These are phyloP conservation scores for Frieseomelitta varia DNA, from an alignment of 1,140 invertebrate species.

Conservation along the genomic window DNA sequence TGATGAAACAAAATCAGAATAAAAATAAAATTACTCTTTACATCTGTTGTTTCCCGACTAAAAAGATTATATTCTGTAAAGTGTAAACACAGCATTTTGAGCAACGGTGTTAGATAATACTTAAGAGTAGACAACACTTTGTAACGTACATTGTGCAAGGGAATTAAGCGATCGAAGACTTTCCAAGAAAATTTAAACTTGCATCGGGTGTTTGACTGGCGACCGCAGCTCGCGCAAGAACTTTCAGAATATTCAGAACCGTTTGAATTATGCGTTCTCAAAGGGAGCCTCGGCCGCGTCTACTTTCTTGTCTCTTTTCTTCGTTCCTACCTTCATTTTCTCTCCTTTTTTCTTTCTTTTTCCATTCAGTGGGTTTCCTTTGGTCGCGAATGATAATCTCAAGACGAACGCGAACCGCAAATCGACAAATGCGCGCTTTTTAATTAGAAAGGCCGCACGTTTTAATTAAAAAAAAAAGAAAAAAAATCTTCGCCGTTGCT, in stretches of 20 bases:
- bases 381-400: conserved; percentile 9
- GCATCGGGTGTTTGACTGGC: not conserved
- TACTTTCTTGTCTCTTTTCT: not conserved
- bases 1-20: no score
- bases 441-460: conserved; percentile 53
- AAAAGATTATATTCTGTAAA: no score
- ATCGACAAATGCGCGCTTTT: conserved; percentile 34
- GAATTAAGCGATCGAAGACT: not conserved
- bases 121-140: not conserved
- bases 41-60: no score
- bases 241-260: not conserved
- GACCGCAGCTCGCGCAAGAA: not conserved
- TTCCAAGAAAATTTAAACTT: not conserved
- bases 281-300: not conserved
- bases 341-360: not conserved
- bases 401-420: not conserved
- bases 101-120: not conserved
- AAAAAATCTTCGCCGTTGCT: not conserved
- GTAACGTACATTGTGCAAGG: not conserved
- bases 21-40: no score
- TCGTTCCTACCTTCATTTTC: not conserved
- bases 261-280: conserved; percentile 16
- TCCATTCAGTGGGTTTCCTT: not conserved
- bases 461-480: conserved; percentile 28
- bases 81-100: not conserved